These are phyloP conservation scores for Alca torda DNA, from an alignment of 2,797 vertebrate genomes.

Conservation along the genomic window DNA sequence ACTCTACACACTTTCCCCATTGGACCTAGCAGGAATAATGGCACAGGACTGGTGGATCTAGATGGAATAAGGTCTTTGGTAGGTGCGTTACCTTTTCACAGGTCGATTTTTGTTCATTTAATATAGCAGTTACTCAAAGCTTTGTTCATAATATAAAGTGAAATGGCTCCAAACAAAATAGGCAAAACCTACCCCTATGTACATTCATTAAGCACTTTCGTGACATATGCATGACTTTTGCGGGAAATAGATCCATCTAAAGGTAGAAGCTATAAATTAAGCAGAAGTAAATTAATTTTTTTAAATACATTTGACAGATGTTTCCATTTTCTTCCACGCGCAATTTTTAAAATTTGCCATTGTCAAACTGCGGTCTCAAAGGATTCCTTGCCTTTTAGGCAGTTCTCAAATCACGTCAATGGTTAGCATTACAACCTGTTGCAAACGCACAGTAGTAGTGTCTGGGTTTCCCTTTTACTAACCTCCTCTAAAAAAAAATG, in stretches of 20 bases:
- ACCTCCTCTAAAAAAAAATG: not conserved
- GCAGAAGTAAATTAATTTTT: not conserved
- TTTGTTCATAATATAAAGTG: not conserved
- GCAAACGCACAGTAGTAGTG: not conserved
- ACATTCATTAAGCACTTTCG: not conserved
- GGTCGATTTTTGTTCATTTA: not conserved
- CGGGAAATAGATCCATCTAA: not conserved
- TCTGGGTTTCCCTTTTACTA: not conserved
- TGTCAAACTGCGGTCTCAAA: not conserved
- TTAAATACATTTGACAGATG: not conserved
- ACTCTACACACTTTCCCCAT: not conserved
- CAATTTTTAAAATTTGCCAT: not conserved
- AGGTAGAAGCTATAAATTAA: not conserved
- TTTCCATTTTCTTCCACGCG: not conserved
- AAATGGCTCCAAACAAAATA: not conserved
- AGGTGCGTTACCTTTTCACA: not conserved
- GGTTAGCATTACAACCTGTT: not conserved
- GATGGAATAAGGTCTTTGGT: not conserved
- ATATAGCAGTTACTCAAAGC: not conserved
- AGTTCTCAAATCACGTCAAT: not conserved
- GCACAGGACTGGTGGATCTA: not conserved
- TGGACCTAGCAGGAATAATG: not conserved
- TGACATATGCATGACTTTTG: accelerated
- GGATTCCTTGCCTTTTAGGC: not conserved
- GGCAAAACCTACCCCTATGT: not conserved